Percentiles rank a stretch among this genome's conserved stretches.
These are phyloP conservation scores for Argyresthia albistria DNA, from an alignment of 2,888 invertebrate genomes.

Conservation along the genomic window DNA sequence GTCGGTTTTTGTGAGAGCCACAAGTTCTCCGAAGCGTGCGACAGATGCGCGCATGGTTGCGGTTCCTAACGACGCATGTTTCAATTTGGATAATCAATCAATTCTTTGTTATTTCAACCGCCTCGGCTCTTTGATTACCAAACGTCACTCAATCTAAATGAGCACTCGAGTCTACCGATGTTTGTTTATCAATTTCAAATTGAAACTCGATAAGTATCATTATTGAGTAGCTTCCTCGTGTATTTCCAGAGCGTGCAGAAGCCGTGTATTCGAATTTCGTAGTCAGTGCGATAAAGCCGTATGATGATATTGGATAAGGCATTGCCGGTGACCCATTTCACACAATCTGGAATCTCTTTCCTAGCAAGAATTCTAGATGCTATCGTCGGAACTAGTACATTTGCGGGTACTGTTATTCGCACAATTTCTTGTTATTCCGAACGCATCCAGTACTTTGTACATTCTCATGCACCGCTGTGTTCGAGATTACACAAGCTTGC, in stretches of 20 bases:
- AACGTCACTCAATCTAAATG: slow-evolving; percentile 5
- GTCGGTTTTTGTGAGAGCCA: slow-evolving; percentile 63
- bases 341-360: no score
- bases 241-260: neutral
- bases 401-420: slow-evolving; percentile 2
- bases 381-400: neutral
- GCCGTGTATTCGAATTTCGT: neutral
- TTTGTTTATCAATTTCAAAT: slow-evolving; percentile 3
- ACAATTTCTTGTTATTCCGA: slow-evolving; percentile 4
- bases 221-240: neutral
- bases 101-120: slow-evolving; percentile 36
- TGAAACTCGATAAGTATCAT: neutral
- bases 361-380: neutral
- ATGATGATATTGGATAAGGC: no score
- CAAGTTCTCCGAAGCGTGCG: slow-evolving; percentile 60
- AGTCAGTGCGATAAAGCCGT: no score
- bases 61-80: slow-evolving; percentile 63
- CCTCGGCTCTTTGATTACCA: slow-evolving; percentile 4
- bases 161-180: slow-evolving; percentile 1
- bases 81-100: slow-evolving; percentile 67
- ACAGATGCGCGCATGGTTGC: slow-evolving; percentile 68
- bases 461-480: slow-evolving; percentile 3
- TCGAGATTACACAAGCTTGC: slow-evolving; percentile 4
- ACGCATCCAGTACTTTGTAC: slow-evolving; percentile 4
- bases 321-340: no score